Conservation (phyloP, 2,888 invertebrate species). For the Plagiodera versicolora region DNA sequence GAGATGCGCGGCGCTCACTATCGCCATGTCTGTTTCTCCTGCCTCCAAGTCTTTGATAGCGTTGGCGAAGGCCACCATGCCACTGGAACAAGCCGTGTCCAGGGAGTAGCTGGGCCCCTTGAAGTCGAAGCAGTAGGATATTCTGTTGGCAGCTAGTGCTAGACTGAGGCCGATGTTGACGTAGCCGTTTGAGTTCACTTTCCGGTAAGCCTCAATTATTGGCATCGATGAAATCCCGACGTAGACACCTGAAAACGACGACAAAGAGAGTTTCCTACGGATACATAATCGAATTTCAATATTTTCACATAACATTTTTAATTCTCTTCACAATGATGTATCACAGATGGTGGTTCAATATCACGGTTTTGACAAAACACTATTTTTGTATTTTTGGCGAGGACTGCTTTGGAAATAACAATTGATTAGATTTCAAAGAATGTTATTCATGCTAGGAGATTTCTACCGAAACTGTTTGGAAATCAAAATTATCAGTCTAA, state of each 20-base stretch:
- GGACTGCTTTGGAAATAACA: too few relatives aligned
- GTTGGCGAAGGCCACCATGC: conserved; percentile 33
- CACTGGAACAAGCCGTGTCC: conserved; percentile 41
- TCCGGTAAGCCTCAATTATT: conserved; percentile 12
- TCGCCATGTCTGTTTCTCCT: conserved; percentile 28
- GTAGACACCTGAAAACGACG: conserved; percentile 32
- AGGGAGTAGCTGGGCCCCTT: conserved; percentile 39
- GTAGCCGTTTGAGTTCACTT: conserved; percentile 29
- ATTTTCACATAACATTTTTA: too few relatives aligned
- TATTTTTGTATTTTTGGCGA: too few relatives aligned
- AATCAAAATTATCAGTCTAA: too few relatives aligned
- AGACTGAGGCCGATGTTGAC: conserved; percentile 27
- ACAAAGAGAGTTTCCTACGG: neutral
- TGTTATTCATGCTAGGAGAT: too few relatives aligned
- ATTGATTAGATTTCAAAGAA: too few relatives aligned
- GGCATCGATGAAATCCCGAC: conserved; percentile 22
- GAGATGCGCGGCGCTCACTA: conserved; percentile 33
- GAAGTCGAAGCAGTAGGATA: conserved; percentile 40
- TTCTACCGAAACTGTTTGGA: too few relatives aligned
- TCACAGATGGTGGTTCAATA: too few relatives aligned
- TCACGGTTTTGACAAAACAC: too few relatives aligned
- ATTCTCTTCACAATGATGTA: too few relatives aligned
- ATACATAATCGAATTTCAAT: too few relatives aligned
- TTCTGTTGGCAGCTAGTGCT: conserved; percentile 33
- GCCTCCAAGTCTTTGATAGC: conserved; percentile 33